A percentile compares a stretch with the other conserved stretches of the same genome.
Evolutionary conservation across 2,113 vertebrate species (phyloP).

Genomic region (Datnioides undecimradiatus): DNA sequence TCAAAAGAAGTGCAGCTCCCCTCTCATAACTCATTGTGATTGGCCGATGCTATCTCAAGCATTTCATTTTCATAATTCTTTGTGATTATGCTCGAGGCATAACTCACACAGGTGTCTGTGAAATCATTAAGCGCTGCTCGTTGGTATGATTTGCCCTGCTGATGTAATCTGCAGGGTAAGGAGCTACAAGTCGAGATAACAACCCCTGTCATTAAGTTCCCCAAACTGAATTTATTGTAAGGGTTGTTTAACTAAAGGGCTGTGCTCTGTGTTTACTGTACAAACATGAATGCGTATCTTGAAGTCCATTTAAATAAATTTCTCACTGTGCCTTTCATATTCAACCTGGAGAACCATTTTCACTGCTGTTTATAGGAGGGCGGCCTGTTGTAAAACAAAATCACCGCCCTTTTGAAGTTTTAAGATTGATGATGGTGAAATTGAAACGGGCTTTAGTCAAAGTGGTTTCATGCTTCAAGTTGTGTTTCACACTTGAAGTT

Average conservation of each 20-base stretch:
- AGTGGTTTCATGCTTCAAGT: constrained; percentile 21
- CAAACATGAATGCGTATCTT: constrained; percentile 31
- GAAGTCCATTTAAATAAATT: constrained; percentile 33
- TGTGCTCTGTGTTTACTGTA: constrained; percentile 60
- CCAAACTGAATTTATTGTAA: constrained; percentile 50
- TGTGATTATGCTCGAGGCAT: constrained; percentile 43
- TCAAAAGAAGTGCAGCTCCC: constrained; percentile 32
- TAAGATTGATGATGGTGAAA: neutral
- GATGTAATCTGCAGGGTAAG: constrained; percentile 35
- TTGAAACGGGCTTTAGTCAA: constrained; percentile 11
- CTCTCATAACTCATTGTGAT: constrained; percentile 21
- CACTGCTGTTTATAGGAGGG: constrained; percentile 30
- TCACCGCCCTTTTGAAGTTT: constrained; percentile 3
- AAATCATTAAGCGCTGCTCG: neutral
- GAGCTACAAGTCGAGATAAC: constrained; percentile 22
- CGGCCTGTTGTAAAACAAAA: constrained; percentile 6
- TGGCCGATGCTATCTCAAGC: constrained; percentile 26
- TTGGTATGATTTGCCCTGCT: constrained; percentile 9
- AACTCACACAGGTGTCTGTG: constrained; percentile 42
- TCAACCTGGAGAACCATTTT: constrained; percentile 54
- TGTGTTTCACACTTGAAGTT: constrained; percentile 15
- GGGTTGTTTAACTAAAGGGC: constrained; percentile 61
- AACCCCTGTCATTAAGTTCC: constrained; percentile 29
- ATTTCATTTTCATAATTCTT: constrained; percentile 19
- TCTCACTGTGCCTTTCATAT: constrained; percentile 77